Conservation (phyloP, 2,888 invertebrate genomes). For the Ametastegia equiseti region DNA sequence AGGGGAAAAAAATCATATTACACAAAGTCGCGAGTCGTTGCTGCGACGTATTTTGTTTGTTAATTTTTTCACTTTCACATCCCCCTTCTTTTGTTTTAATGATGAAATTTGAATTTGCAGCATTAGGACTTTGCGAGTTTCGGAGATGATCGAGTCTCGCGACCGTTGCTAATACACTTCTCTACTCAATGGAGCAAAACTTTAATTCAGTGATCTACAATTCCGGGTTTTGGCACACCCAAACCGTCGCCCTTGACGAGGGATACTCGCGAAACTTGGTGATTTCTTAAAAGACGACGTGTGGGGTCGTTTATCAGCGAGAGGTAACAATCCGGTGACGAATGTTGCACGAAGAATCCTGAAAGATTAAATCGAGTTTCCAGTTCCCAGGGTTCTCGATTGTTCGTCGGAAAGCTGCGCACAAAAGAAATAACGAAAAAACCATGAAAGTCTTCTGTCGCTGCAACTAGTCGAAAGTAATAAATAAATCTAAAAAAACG, state of each 20-base stretch:
- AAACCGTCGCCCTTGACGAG: background rate
- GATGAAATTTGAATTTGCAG: background rate
- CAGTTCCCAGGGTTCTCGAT: background rate
- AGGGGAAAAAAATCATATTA: background rate
- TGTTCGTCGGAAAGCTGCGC: background rate
- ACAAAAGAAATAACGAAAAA: no score
- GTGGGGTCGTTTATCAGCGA: conserved; percentile 24
- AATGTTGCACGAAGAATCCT: background rate
- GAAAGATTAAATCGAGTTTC: conserved; percentile 2
- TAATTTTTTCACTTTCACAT: background rate
- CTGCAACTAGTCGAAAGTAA: background rate
- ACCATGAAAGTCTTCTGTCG: background rate
- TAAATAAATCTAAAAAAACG: conserved; percentile 25
- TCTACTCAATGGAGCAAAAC: background rate
- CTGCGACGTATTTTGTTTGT: background rate
- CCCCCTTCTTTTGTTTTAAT: no score
- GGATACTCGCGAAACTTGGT: background rate
- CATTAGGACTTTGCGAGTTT: background rate
- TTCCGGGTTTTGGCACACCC: background rate
- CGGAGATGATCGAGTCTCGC: background rate
- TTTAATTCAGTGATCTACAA: background rate
- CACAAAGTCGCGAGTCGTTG: background rate
- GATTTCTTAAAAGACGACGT: background rate
- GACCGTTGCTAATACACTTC: background rate
- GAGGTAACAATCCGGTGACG: background rate